Base-by-base conservation (phyloP, 2,888 invertebrate genomes). In the Liopterus haemorrhoidalis region DNA sequence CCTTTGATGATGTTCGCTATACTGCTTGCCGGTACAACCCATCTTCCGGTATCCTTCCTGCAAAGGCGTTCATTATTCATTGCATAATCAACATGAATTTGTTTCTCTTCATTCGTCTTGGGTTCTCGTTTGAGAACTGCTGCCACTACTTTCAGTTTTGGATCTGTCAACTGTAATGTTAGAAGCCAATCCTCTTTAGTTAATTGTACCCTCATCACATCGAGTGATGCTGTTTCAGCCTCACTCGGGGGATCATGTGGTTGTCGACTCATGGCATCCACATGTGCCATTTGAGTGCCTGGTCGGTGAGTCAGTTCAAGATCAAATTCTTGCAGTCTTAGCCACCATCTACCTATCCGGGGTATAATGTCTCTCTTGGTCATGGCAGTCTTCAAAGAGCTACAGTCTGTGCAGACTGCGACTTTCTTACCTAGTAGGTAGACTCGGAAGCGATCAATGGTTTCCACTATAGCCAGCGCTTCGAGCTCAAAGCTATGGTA, bases 11-110 rank as follows among this genome's bases (percentile, higher is more conserved):
- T 48, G 32, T 59, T 54, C 49, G 51, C 59, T 0, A 61, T 52
- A 1, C 56, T 55, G 14, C 44, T 48, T 2, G 51, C 49, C 1
- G 65, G 63, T 5, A 64, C 60, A 0, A 62, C 55, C 56, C 59
- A 60, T 35, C 18, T 12, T 2, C 15, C 35, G 11, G 28, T 35
- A 15, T 35, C 12, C 5, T 6, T 31, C 12, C 27, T 16, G 35
- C 19, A 42, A 33, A 42, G 21, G 12, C 27, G 20, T 9, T 41
- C 27, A 25, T 32, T 41, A 16, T 27, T 21, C 24, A 46, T 19
- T 19, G 21, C 28, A 32, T 46, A 46, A 19, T 46, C 28, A 14
- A 41, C 18, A 27, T 33, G 28, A 41, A 41, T 41, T 15, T 22
- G 21, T 32, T 16, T 8, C 12, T 41, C 41, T 8, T 41, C 12